These are phyloP conservation scores for Scartelaos histophorus DNA, from an alignment of 2,113 vertebrate genomes.

Conservation along the genomic window DNA sequence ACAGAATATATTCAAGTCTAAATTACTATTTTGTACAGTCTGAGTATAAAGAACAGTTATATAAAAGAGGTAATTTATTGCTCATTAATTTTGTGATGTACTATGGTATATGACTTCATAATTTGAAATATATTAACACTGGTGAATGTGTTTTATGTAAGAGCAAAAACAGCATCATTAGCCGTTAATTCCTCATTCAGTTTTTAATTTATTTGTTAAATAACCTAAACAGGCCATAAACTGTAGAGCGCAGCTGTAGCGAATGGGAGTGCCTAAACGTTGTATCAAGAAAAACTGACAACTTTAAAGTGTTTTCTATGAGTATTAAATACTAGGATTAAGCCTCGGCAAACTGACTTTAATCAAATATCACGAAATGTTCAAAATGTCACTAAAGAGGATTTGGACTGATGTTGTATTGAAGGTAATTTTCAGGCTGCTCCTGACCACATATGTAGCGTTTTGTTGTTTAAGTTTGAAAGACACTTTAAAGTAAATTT, in stretches of 20 bases:
- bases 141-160: conserved; percentile 67
- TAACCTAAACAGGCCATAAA: conserved; percentile 35
- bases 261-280: conserved; percentile 61
- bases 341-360: conserved; percentile 36
- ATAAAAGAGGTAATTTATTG: conserved; percentile 71
- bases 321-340: conserved; percentile 35
- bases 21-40: conserved; percentile 77
- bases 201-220: conserved; percentile 39
- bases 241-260: conserved; percentile 45
- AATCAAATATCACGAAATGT: conserved; percentile 37
- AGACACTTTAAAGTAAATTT: conserved; percentile 24
- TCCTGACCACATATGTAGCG: conserved; percentile 45
- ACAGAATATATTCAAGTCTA: conserved; percentile 71
- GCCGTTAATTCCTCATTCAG: conserved; percentile 27
- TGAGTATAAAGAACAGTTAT: conserved; percentile 68
- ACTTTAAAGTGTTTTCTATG: conserved; percentile 51
- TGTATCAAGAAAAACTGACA: conserved; percentile 38
- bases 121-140: conserved; percentile 52
- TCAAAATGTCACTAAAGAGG: conserved; percentile 48
- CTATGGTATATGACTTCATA: conserved; percentile 51
- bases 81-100: conserved; percentile 55
- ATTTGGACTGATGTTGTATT: conserved; percentile 53
- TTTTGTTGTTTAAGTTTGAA: conserved; percentile 33
- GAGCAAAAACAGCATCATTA: conserved; percentile 36
- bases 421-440: conserved; percentile 17